Base-by-base conservation (phyloP, 2,797 vertebrate genomes). In the Aplochiton taeniatus region DNA sequence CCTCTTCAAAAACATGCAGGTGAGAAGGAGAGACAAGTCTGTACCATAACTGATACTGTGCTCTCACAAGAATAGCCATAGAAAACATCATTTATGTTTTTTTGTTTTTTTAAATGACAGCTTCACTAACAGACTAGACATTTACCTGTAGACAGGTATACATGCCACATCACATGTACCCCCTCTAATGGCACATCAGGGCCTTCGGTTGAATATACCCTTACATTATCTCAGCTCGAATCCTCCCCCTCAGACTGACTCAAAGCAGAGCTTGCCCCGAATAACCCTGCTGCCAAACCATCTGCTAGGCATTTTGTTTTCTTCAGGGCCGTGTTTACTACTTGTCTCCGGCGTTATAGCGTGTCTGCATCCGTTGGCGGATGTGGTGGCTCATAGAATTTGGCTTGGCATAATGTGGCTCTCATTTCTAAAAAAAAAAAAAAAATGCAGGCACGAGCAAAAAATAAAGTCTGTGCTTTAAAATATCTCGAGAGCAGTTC, bases 1-100 rank as follows among this genome's bases (percentile, higher is more conserved):
- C 0, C 68, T 94, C 59, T 97, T 97, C 85, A 89, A 82, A 83
- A 97, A 92, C 88, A 99, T 99, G 98, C 92, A 96, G 95, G 97
- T 98, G 88, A 88, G 94, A 74, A 14, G 56, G 59, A 60, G 50
- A 46, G 45, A 63, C 4, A 8, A 11, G 43, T 53, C 11, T n/a
- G 14, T 63, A 11, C 31, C 11, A 70, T 9, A 46, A 17, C 19
- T 13, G 17, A 48, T 48, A 20, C 58, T 8, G 12, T 14, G 8
- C 17, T 1, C 14, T 6, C 48, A 44, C 9, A 41, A 31, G 18
- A 41, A 65, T 19, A 56, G 18, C 45, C 17, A 8, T 16, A 20
- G 50, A 51, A 54, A 53, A 46, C 44, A 3, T 41, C n/a, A 12
- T 14, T 49, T 18, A 49, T 49, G n/a, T 45, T 11, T 43, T n/a